phyloP scores from a whole-genome alignment of 1,140 invertebrate species.

The Drosophila tropicalis region DNA sequence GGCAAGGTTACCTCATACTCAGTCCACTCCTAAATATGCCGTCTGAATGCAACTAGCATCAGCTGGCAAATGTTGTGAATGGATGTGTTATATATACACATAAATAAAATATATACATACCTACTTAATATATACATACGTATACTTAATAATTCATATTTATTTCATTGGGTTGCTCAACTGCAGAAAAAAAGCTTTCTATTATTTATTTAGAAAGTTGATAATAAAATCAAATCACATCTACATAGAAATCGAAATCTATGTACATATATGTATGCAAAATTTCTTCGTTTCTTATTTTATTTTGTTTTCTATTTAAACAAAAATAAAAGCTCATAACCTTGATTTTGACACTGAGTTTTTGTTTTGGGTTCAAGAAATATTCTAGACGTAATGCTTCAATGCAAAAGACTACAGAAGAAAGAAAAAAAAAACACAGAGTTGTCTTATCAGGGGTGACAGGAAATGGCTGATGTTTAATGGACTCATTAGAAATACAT shows the following conservation, averaged over 20 bases:
- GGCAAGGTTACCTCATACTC: constrained; percentile 87
- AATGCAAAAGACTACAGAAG: constrained; percentile 8
- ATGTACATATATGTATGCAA: constrained; percentile 21
- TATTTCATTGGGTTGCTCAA: constrained; percentile 39
- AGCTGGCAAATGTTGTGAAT: constrained; percentile 34
- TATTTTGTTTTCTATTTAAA: constrained; percentile 5
- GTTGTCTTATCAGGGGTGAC: constrained; percentile 42
- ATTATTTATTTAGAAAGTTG: constrained; percentile 68
- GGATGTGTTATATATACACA: constrained; percentile 25
- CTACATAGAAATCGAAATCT: constrained; percentile 21
- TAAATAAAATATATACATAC: constrained; percentile 39
- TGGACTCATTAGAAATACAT: constrained; percentile 3
- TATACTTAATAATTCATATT: constrained; percentile 27
- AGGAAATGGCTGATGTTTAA: constrained; percentile 31
- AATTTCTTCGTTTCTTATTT: not conserved
- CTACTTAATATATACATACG: constrained; percentile 27
- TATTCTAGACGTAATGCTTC: constrained; percentile 17
- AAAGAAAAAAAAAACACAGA: constrained; percentile 1
- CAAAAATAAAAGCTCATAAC: constrained; percentile 31
- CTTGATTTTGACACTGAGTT: constrained; percentile 53
- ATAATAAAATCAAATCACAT: constrained; percentile 17
- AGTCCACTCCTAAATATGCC: constrained; percentile 81
- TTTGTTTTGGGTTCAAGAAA: not conserved
- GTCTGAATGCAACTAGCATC: not conserved
- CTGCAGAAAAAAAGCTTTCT: constrained; percentile 44